Evolutionary conservation across 1,140 invertebrate genomes (phyloP).

Genomic region (Musca domestica): DNA sequence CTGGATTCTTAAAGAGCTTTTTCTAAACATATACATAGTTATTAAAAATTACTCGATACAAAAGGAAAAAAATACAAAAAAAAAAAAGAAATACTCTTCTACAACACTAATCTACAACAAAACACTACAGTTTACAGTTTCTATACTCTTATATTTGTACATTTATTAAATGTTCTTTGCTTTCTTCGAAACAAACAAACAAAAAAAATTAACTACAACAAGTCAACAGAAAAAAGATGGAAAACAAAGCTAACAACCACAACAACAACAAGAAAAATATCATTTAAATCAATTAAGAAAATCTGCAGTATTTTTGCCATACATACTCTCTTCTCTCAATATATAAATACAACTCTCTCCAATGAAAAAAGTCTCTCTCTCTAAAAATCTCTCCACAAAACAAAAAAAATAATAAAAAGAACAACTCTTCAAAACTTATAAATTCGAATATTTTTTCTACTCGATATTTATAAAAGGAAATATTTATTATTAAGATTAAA

Average conservation of each 20-base stretch:
- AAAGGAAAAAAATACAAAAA: constrained; percentile 11
- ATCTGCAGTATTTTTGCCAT: no score
- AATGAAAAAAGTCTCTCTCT: no score
- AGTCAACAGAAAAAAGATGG: background rate
- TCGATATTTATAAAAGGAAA: background rate
- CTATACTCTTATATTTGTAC: constrained; percentile 21
- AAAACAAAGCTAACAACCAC: background rate
- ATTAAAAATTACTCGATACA: constrained; percentile 4
- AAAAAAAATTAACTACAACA: constrained; percentile 6
- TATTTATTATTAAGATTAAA: no score
- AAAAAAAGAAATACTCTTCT: background rate
- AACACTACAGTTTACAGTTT: constrained; percentile 26
- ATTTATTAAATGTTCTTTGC: constrained; percentile 19
- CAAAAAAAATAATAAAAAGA: no score
- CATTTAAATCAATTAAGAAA: no score
- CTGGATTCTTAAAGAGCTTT: constrained; percentile 86
- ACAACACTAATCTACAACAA: constrained; percentile 16
- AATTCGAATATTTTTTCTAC: constrained; percentile 8
- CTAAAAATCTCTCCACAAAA: no score
- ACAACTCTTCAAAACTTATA: background rate
- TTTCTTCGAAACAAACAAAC: constrained; percentile 9
- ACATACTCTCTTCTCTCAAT: background rate
- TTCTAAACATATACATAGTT: constrained; percentile 62
- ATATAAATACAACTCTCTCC: no score
- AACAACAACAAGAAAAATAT: constrained; percentile 7